A percentile compares a stretch with the other conserved stretches of the same genome.
phyloP scores from a whole-genome alignment of 1,140 invertebrate species.

The Camponotus vicinus region DNA sequence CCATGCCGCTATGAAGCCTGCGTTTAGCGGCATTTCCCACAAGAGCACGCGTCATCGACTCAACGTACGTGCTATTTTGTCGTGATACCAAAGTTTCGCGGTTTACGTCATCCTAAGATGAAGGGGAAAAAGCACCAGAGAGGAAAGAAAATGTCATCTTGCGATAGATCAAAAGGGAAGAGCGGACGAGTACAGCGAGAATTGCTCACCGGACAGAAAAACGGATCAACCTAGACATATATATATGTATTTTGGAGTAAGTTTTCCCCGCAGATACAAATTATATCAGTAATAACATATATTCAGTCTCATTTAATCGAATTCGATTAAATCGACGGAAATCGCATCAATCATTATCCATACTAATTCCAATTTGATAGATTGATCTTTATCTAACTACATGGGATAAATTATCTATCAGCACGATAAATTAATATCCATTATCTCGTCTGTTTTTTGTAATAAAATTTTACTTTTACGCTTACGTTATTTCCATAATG shows the following conservation, averaged over 20 bases:
- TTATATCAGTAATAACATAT: not conserved
- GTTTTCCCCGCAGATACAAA: not conserved
- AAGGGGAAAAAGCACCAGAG: not conserved
- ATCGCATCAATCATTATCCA: slow-evolving; percentile 41
- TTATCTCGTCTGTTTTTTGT: not conserved
- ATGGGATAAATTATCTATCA: slow-evolving; percentile 27
- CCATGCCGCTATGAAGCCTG: slow-evolving; percentile 60
- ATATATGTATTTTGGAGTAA: no score
- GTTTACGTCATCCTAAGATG: slow-evolving; percentile 51
- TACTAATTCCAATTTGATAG: not conserved
- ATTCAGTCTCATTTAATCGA: not conserved
- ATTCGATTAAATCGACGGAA: slow-evolving; percentile 5
- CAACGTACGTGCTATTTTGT: slow-evolving; percentile 72
- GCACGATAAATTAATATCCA: slow-evolving; percentile 22
- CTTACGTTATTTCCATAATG: not conserved
- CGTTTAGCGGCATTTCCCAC: slow-evolving; percentile 70
- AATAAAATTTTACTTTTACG: not conserved
- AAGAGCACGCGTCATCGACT: slow-evolving; percentile 64
- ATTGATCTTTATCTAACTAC: slow-evolving; percentile 6
- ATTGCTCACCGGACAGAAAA: slow-evolving; percentile 8
- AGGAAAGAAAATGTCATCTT: not conserved
- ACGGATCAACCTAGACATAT: not conserved
- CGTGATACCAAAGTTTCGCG: slow-evolving; percentile 72
- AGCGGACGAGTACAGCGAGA: not conserved
- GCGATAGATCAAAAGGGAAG: slow-evolving; percentile 9